Conservation (phyloP, 2,888 invertebrate species). For the Stegophylla sp. region DNA sequence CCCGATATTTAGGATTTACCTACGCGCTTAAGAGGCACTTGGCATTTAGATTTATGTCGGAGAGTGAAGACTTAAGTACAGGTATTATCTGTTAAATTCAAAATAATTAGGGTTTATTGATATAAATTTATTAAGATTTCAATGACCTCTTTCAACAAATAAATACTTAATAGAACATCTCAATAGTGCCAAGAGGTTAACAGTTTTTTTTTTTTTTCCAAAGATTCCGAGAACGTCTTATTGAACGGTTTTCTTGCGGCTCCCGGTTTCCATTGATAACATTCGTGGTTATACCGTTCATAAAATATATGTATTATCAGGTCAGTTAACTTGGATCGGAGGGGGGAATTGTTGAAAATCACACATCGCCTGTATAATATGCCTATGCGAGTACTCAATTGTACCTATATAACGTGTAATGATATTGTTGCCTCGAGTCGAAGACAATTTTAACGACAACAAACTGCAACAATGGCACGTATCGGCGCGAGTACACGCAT, state of each 20-base stretch:
- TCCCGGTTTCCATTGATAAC: constrained; percentile 11
- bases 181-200: background rate
- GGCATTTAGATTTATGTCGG: no score
- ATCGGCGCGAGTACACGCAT: constrained; percentile 48
- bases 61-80: no score
- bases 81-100: background rate
- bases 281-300: constrained; percentile 17
- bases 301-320: constrained; percentile 24
- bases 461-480: constrained; percentile 50
- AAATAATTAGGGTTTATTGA: background rate
- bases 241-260: constrained; percentile 11
- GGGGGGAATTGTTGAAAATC: constrained; percentile 4
- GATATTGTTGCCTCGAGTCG: constrained; percentile 29
- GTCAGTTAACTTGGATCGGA: constrained; percentile 18
- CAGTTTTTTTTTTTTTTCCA: background rate
- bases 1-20: background rate
- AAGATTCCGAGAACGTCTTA: background rate
- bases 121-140: background rate
- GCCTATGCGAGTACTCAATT: background rate
- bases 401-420: constrained; percentile 6
- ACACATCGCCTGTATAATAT: background rate
- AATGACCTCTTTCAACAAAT: background rate
- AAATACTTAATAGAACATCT: background rate
- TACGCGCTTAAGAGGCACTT: no score
- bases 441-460: constrained; percentile 46